phyloP scores from a whole-genome alignment of 2,113 vertebrate species.

The Himantopus leucocephalus region DNA sequence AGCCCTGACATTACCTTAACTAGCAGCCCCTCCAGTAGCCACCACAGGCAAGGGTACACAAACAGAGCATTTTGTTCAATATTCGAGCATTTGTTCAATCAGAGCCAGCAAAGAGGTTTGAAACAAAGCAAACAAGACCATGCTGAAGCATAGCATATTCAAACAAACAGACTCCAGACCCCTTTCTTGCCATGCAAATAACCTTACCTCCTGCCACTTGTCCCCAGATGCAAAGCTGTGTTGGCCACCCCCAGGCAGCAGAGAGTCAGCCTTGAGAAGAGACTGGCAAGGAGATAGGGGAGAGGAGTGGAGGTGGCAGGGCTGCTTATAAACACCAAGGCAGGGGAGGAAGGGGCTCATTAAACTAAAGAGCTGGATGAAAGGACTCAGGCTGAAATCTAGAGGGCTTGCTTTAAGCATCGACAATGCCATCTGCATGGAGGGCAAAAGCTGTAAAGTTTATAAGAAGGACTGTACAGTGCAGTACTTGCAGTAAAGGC shows the following conservation, averaged over 20 bases:
- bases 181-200: not conserved
- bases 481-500: not conserved
- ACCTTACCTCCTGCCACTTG: not conserved
- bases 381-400: not conserved
- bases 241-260: not conserved
- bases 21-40: not conserved
- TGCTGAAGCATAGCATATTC: not conserved
- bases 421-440: not conserved
- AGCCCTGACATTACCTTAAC: not conserved
- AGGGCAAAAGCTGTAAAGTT: not conserved
- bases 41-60: not conserved
- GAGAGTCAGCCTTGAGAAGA: not conserved
- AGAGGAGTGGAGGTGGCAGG: fast-evolving
- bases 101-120: not conserved
- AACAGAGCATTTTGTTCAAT: not conserved
- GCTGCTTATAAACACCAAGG: not conserved
- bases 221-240: not conserved
- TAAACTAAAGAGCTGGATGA: not conserved
- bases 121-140: not conserved
- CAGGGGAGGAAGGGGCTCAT: not conserved
- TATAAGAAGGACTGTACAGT: not conserved
- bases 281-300: fast-evolving
- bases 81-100: not conserved
- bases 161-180: not conserved
- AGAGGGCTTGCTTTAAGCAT: not conserved